Percentiles rank a stretch among this genome's conserved stretches.
phyloP scores from a whole-genome alignment of 2,113 vertebrate species.

The Pyxicephalus adspersus region DNA sequence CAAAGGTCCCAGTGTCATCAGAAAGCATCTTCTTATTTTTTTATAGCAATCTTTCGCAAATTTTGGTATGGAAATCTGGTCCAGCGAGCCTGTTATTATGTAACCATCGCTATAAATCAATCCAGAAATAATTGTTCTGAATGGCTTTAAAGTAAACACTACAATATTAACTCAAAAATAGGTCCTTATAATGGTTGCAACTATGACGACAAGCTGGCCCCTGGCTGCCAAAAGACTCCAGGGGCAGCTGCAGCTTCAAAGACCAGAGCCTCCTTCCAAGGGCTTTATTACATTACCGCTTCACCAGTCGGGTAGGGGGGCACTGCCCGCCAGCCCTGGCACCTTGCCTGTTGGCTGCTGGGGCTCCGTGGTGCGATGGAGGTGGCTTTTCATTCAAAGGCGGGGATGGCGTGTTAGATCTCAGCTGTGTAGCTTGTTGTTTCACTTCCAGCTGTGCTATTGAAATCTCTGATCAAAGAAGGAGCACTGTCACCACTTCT shows the following conservation, averaged over 20 bases:
- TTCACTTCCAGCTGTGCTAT: not conserved
- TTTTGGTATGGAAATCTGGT: too few relatives aligned
- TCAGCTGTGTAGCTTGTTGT: not conserved
- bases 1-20: too few relatives aligned
- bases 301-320: not conserved
- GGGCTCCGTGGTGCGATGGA: not conserved
- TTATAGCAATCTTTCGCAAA: too few relatives aligned
- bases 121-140: too few relatives aligned
- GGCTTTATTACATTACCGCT: not conserved
- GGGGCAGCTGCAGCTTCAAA: not conserved
- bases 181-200: too few relatives aligned
- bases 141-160: too few relatives aligned
- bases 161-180: too few relatives aligned
- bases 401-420: not conserved
- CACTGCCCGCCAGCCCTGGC: not conserved
- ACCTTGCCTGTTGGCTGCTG: too few relatives aligned
- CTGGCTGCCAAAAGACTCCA: constrained; percentile 1
- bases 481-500: not conserved
- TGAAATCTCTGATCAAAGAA: constrained; percentile 30
- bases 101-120: too few relatives aligned
- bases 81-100: too few relatives aligned
- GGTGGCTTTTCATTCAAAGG: not conserved
- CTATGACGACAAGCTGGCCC: too few relatives aligned
- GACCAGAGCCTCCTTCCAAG: not conserved
- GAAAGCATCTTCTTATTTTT: too few relatives aligned